Base-by-base conservation (phyloP, 2,797 vertebrate species). In the Artibeus jamaicensis region DNA sequence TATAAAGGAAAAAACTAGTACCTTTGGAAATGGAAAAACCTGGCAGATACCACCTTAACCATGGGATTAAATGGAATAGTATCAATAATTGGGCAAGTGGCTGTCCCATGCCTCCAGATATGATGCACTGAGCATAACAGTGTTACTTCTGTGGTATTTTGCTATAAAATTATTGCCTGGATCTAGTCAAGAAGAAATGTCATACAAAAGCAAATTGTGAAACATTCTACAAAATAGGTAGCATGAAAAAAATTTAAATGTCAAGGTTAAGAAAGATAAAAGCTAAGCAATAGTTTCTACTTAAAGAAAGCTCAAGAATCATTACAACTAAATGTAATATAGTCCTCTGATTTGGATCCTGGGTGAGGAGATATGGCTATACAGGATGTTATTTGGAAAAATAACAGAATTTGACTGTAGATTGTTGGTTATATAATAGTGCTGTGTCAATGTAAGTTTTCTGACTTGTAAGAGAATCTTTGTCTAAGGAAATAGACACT, bases 221-320 rank as follows among this genome's bases (percentile, higher is more conserved):
- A 15, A 81, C 4, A n/a, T 26, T 82, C 39, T 84, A 34, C 34
- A 92, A 94, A 85, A 37, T 76, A 89, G 70, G 7, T 82, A 42
- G 4, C 18, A 12, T 74, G 76, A n/a, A 26, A 55, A n/a, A 26
- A 55, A 93, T 59, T 77, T 92, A 67, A n/a, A 79, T 84, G 65
- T 79, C 86, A 95, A 95, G 74, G 42, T 86, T 65, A 91, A 46
- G 42, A 50, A 94, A 55, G 50, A 78, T n/a, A 44, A 81, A 50
- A 24, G 4, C 65, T 50, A 26, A 89, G 29, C 44, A 57, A 24
- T 55, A 78, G 16, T 46, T 92, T 76, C 39, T 86, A 34, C 81
- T 29, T 68, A 65, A 55, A 77, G 53, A 29, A 92, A 55, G 34
- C 50, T 53, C 24, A 59, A 59, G 57, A 65, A 50, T 68, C 2